phyloP scores from a whole-genome alignment of 1,140 invertebrate genomes.

The Polyergus mexicanus region DNA sequence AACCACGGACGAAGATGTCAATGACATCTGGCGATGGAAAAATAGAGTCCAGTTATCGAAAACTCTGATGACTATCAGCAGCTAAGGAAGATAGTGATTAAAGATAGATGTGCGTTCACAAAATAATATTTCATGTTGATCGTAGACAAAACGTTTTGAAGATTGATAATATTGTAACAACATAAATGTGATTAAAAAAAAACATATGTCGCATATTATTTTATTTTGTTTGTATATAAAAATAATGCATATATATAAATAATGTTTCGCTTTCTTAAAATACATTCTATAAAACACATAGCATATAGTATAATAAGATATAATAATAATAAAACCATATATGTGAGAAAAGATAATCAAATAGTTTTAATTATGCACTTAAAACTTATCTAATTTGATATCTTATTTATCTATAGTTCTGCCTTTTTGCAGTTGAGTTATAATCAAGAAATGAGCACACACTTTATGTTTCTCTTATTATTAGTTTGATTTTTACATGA shows the following conservation, averaged over 20 bases:
- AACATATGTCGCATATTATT: neutral
- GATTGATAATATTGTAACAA: neutral
- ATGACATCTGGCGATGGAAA: slow-evolving; percentile 16
- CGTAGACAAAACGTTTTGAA: neutral
- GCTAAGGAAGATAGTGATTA: too few relatives aligned
- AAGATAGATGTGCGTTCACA: neutral
- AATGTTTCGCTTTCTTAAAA: slow-evolving; percentile 16
- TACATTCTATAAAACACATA: slow-evolving; percentile 35
- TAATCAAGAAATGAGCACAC: neutral
- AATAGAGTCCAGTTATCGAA: neutral
- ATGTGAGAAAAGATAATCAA: neutral
- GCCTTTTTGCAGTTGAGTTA: neutral
- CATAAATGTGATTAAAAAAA: neutral
- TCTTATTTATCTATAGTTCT: neutral
- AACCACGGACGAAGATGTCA: neutral
- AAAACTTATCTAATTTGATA: neutral
- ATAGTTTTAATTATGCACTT: slow-evolving; percentile 2
- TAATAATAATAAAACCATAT: slow-evolving; percentile 16
- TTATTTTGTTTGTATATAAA: slow-evolving; percentile 26
- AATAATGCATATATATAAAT: slow-evolving; percentile 15
- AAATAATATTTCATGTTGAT: slow-evolving; percentile 18
- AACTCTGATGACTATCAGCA: neutral
- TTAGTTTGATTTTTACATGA: neutral
- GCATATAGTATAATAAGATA: neutral
- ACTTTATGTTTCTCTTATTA: neutral